Evolutionary conservation across 1,140 invertebrate species (phyloP).

Genomic region (Hydropsyche tenuis): DNA sequence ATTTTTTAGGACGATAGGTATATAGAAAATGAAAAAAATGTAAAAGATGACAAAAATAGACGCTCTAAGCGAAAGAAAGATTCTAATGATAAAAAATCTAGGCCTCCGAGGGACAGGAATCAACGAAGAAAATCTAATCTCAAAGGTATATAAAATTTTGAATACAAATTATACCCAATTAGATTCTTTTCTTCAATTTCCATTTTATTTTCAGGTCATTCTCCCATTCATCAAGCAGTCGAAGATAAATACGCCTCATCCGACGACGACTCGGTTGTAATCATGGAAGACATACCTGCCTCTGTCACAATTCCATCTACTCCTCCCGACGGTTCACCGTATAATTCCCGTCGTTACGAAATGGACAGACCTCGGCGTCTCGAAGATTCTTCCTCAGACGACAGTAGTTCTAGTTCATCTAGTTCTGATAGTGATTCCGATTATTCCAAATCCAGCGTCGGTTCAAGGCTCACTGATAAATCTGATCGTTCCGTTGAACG

Average conservation of each 20-base stretch:
- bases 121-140: conserved; percentile 19
- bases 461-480: conserved; percentile 53
- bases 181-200: neutral
- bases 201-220: neutral
- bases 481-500: conserved; percentile 51
- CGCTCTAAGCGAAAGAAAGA: conserved; percentile 39
- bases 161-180: too few species aligned
- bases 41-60: conserved; percentile 26
- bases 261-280: conserved; percentile 18
- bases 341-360: conserved; percentile 9
- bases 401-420: conserved; percentile 55
- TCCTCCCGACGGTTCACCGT: conserved; percentile 4
- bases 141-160: conserved; percentile 5
- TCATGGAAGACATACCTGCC: conserved; percentile 28
- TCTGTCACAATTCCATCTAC: conserved; percentile 16
- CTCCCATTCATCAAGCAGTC: neutral
- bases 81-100: conserved; percentile 32
- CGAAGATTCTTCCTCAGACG: conserved; percentile 52
- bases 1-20: conserved; percentile 33
- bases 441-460: conserved; percentile 53
- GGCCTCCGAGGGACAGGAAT: conserved; percentile 29
- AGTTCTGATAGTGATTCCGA: conserved; percentile 57
- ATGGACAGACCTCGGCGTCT: conserved; percentile 19
- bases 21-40: conserved; percentile 31
- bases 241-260: conserved; percentile 23